A percentile compares a stretch with the other conserved stretches of the same genome.
Evolutionary conservation across 2,888 invertebrate genomes (phyloP).

Genomic region (Strigamia crassipes): DNA sequence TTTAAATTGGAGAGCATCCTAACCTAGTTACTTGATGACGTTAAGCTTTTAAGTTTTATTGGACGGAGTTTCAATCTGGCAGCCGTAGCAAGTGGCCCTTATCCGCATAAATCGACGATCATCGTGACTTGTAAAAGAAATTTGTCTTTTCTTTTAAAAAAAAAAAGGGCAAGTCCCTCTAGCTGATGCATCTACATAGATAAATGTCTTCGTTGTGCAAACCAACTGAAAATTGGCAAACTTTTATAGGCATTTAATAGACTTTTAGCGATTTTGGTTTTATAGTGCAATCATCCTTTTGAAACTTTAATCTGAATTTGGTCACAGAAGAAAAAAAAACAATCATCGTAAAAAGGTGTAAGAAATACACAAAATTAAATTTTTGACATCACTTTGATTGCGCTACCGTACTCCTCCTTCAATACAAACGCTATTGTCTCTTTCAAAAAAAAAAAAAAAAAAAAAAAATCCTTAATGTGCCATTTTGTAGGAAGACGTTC

Average conservation of each 20-base stretch:
- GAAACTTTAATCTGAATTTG: slow-evolving; percentile 2
- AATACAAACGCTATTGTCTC: not conserved
- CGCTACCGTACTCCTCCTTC: not conserved
- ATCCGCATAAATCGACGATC: no score
- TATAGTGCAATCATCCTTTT: not conserved
- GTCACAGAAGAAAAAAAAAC: not conserved
- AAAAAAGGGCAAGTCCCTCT: no score
- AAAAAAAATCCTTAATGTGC: not conserved
- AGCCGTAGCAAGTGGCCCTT: no score
- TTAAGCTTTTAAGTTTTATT: no score
- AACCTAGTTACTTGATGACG: no score
- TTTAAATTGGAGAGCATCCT: no score
- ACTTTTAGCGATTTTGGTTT: slow-evolving; percentile 1
- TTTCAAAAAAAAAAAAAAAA: not conserved
- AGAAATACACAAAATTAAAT: not conserved
- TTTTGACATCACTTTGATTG: slow-evolving; percentile 10
- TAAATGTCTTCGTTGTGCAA: not conserved
- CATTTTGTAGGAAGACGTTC: slow-evolving; percentile 35
- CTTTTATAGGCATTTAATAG: not conserved
- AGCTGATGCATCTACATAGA: no score
- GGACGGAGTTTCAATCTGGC: no score
- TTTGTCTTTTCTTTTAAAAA: no score
- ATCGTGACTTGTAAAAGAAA: no score
- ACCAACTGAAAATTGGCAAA: not conserved
- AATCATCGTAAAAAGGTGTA: slow-evolving; percentile 8